A percentile compares a stretch with the other conserved stretches of the same genome.
These are phyloP conservation scores for Cheilosia soror DNA, from an alignment of 2,888 invertebrate species.

Conservation along the genomic window DNA sequence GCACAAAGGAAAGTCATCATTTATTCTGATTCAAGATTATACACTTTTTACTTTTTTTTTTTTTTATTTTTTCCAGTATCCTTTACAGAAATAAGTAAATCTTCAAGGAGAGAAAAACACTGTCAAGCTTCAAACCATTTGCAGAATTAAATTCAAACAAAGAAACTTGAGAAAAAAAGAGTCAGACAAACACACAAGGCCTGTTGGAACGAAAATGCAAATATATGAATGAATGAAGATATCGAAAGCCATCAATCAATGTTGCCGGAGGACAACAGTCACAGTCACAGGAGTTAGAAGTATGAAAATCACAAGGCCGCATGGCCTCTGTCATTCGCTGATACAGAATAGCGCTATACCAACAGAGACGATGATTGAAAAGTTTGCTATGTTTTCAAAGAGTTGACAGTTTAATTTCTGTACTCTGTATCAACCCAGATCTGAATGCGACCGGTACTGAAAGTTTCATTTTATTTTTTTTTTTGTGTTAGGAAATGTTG, in stretches of 20 bases:
- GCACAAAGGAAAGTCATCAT: too few relatives aligned
- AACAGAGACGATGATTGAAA: conserved; percentile 66
- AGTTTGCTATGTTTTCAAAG: conserved; percentile 66
- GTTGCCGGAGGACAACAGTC: conserved; percentile 52
- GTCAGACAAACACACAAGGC: background rate
- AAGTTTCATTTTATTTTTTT: conserved; percentile 32
- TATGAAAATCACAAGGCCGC: conserved; percentile 36
- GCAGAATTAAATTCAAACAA: conserved; percentile 70
- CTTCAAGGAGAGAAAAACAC: conserved; percentile 26
- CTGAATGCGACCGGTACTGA: conserved; percentile 48
- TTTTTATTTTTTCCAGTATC: conserved; percentile 33
- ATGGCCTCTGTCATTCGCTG: conserved; percentile 59
- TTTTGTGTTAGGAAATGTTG: background rate
- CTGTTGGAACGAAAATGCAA: conserved; percentile 49
- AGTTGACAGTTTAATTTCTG: conserved; percentile 75
- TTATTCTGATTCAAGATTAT: too few relatives aligned
- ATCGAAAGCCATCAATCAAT: conserved; percentile 74
- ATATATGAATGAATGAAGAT: conserved; percentile 69
- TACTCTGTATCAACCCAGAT: conserved; percentile 65
- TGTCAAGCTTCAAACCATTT: conserved; percentile 61
- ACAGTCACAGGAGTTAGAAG: conserved; percentile 40
- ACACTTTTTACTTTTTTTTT: too few relatives aligned
- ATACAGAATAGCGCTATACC: conserved; percentile 39
- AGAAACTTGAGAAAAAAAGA: conserved; percentile 12
- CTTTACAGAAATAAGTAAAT: conserved; percentile 11